A percentile compares a stretch with the other conserved stretches of the same genome.
phyloP scores from a whole-genome alignment of 1,140 invertebrate genomes.

The Temnothorax curvispinosus region DNA sequence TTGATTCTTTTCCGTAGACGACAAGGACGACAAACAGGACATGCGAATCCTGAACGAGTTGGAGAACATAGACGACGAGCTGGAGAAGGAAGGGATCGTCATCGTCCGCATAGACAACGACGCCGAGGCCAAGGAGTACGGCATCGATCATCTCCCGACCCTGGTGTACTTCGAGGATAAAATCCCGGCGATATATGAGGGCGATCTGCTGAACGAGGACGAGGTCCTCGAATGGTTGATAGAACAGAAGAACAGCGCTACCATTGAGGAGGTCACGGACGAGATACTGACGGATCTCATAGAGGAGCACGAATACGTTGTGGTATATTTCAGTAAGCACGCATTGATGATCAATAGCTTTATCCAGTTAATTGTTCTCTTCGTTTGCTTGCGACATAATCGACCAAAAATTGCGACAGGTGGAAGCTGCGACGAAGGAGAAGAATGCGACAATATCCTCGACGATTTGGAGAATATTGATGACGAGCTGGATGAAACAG shows the following conservation, averaged over 20 bases:
- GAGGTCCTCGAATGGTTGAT: conserved; percentile 96
- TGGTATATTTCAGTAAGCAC: conserved; percentile 95
- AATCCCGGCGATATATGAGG: conserved; percentile 96
- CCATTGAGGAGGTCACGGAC: conserved; percentile 97
- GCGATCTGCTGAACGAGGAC: conserved; percentile 96
- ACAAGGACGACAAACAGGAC: conserved; percentile 95
- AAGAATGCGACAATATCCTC: conserved; percentile 93
- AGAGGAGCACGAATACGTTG: conserved; percentile 96
- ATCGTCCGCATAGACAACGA: conserved; percentile 96
- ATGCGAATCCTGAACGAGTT: conserved; percentile 95
- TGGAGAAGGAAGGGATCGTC: conserved; percentile 95
- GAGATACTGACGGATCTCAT: conserved; percentile 95
- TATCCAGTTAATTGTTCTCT: background rate
- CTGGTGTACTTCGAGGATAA: conserved; percentile 97
- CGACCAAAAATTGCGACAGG: conserved; percentile 82
- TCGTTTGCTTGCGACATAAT: background rate
- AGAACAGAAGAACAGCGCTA: conserved; percentile 95
- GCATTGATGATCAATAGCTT: background rate
- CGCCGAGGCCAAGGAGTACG: conserved; percentile 95
- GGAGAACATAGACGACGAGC: conserved; percentile 97
- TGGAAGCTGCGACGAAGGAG: conserved; percentile 94
- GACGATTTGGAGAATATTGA: conserved; percentile 97
- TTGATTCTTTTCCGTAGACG: conserved; percentile 87
- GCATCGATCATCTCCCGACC: conserved; percentile 95
- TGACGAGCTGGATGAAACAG: conserved; percentile 96